Conservation (phyloP, 2,113 vertebrate genomes). For the Lichenostomus cassidix region DNA sequence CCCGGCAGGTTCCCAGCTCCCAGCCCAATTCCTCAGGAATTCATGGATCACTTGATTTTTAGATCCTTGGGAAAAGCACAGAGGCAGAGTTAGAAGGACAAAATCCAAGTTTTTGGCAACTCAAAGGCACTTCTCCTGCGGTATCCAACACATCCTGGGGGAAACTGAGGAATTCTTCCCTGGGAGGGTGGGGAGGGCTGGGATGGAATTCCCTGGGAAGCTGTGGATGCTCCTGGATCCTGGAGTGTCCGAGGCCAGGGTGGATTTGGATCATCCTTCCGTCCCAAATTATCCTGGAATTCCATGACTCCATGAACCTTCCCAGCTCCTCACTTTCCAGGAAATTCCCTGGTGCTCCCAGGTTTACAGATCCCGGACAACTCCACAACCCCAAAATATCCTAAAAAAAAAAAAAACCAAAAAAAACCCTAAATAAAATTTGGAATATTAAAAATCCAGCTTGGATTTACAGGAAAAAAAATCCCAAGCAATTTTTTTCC, state of each 20-base stretch:
- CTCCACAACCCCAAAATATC: not conserved
- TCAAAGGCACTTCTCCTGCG: not conserved
- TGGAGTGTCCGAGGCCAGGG: too few species aligned
- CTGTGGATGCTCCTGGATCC: too few species aligned
- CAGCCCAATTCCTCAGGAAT: not conserved
- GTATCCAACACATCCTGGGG: accelerated
- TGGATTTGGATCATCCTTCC: too few species aligned
- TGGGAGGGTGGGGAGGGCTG: not conserved
- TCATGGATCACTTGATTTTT: conserved; percentile 7
- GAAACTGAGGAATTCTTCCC: not conserved
- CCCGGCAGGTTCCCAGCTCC: not conserved
- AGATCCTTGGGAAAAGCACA: not conserved
- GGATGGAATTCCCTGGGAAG: too few species aligned
- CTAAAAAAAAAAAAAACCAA: too few species aligned
- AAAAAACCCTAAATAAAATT: not conserved
- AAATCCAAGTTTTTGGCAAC: not conserved
- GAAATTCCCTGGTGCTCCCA: not conserved
- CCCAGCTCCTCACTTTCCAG: too few species aligned
- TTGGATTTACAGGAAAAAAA: not conserved
- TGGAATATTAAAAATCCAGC: not conserved
- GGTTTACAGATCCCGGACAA: not conserved
- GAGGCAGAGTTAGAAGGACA: not conserved
- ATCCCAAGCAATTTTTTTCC: accelerated
- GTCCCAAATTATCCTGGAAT: too few species aligned
- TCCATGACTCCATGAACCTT: too few species aligned